Base-by-base conservation (phyloP, 2,888 invertebrate species). In the Gari tellinella region DNA sequence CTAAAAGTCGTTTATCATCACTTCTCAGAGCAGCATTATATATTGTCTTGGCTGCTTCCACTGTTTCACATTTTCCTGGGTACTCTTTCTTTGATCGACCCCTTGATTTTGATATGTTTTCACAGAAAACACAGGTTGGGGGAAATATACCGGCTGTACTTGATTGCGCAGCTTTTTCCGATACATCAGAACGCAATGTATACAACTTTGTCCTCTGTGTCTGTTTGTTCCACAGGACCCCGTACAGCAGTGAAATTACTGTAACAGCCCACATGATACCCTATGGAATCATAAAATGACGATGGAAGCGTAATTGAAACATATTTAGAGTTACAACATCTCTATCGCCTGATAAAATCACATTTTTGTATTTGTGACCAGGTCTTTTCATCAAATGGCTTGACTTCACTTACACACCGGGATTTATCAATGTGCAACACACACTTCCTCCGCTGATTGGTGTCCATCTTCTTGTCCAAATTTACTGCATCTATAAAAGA, bases 121-220 rank as follows among this genome's bases (percentile, higher is more conserved):
- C 14, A 40, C 40, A 40, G 40, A 40, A 12, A 14, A 40, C 14
- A 14, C 10, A 40, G 14, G 40, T 40, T 8, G 8, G 8, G 8
- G 40, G 8, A 40, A 40, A 40, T 40, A 40, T 40, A 40, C 40
- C 40, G 8, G 40, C 40, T 40, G 40, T 40, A 40, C 40, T 14
- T 40, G 40, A 40, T 14, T 40, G 40, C 14, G 10, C 40, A 40
- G 14, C 40, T 40, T 8, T 14, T 14, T 40, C 40, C 14, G 14
- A 40, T 40, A 40, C 40, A 40, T 40, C 40, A 40, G 40, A 40
- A 40, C 40, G 40, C n/a, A n/a, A n/a, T n/a, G n/a, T n/a, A n/a
- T n/a, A n/a, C n/a, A n/a, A n/a, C n/a, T n/a, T n/a, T n/a, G 10
- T 40, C 40, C 14, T 40, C 40, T 14, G 40, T 8, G 8, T 40